Conservation (phyloP, 2,888 invertebrate species). For the Gibbula magus region DNA sequence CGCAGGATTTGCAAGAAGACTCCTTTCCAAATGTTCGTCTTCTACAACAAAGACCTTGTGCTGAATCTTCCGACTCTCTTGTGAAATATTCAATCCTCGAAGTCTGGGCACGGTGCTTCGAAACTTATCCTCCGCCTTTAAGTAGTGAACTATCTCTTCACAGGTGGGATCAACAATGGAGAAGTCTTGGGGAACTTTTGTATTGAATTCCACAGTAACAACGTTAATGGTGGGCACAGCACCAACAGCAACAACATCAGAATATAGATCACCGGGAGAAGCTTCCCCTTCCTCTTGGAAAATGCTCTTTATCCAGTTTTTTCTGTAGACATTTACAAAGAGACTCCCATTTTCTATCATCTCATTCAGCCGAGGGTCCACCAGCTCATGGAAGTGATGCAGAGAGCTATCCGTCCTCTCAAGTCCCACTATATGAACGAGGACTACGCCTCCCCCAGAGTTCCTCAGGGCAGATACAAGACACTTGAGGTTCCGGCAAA, state of each 20-base stretch:
- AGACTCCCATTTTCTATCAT: constrained; percentile 1
- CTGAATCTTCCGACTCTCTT: background rate
- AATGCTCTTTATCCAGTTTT: background rate
- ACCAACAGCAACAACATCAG: background rate
- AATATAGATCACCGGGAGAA: too few species aligned
- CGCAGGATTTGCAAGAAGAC: background rate
- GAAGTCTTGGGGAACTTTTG: background rate
- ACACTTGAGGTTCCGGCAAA: background rate
- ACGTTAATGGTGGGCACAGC: background rate
- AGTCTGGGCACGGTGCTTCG: background rate
- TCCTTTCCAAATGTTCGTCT: background rate
- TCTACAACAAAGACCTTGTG: background rate
- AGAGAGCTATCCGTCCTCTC: background rate
- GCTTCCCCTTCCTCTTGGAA: too few species aligned
- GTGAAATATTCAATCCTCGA: background rate
- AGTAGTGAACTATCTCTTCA: background rate
- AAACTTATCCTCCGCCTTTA: background rate
- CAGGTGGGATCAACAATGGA: background rate
- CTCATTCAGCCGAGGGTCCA: background rate
- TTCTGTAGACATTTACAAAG: background rate
- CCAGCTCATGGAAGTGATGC: background rate
- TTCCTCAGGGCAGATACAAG: background rate
- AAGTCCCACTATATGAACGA: background rate
- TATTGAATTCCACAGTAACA: background rate
- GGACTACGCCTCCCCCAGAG: background rate